Percentiles rank a stretch among this genome's conserved stretches.
Evolutionary conservation across 1,140 invertebrate genomes (phyloP).

Genomic region (Sycophila sp.): DNA sequence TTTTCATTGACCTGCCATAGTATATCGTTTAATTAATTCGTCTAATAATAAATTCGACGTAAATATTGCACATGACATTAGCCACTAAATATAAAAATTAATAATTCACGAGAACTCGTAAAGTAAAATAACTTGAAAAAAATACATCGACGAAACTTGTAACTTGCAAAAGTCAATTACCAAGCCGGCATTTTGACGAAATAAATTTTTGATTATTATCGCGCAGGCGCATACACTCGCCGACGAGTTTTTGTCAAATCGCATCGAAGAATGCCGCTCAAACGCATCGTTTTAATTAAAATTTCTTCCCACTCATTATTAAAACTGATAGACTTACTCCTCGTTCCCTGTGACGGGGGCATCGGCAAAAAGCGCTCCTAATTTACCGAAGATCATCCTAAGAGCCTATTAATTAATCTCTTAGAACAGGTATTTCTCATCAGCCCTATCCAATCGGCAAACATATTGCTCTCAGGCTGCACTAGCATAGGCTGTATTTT

Average conservation of each 20-base stretch:
- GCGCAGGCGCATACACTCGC: background rate
- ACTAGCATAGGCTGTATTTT: too few species aligned
- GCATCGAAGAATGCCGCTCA: background rate
- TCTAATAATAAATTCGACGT: too few species aligned
- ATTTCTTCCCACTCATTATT: conserved; percentile 26
- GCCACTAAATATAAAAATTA: too few species aligned
- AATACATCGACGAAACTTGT: too few species aligned
- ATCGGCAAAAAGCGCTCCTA: conserved; percentile 16
- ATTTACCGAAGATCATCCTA: conserved; percentile 7
- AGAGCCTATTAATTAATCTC: conserved; percentile 13
- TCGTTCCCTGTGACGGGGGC: background rate
- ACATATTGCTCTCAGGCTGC: too few species aligned
- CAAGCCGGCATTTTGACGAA: background rate
- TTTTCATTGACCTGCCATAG: too few species aligned
- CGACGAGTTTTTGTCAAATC: background rate
- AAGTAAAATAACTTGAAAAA: too few species aligned
- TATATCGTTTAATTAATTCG: too few species aligned
- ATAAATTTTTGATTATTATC: conserved; percentile 11
- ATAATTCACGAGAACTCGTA: too few species aligned
- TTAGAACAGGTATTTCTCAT: conserved; percentile 15
- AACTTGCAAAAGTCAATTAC: too few species aligned
- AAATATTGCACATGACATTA: too few species aligned
- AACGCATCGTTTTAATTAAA: conserved; percentile 22
- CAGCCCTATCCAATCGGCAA: too few species aligned
- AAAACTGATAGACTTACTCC: conserved; percentile 3